Percentiles rank a stretch among this genome's conserved stretches.
Evolutionary conservation across 2,888 invertebrate genomes (phyloP).

Genomic region (Syritta pipiens): DNA sequence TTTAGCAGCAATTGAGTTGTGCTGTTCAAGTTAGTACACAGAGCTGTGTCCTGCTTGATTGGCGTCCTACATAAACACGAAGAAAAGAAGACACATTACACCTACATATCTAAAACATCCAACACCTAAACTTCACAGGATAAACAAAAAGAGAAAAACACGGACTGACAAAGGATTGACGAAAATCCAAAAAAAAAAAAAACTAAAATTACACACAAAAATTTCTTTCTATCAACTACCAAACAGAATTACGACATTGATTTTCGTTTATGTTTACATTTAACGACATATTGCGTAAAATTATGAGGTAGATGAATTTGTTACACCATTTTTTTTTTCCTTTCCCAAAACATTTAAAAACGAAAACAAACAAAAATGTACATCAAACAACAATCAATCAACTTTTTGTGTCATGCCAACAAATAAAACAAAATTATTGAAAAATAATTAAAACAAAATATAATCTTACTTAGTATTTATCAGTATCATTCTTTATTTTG

Average conservation of each 20-base stretch:
- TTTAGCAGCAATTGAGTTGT: no score
- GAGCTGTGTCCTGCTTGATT: no score
- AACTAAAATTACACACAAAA: no score
- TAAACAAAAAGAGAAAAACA: no score
- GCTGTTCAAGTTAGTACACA: no score
- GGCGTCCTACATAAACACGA: no score
- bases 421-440: neutral
- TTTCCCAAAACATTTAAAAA: neutral
- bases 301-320: slow-evolving; percentile 34
- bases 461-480: slow-evolving; percentile 63
- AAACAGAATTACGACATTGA: slow-evolving; percentile 2
- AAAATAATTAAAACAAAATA: slow-evolving; percentile 46
- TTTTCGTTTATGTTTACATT: slow-evolving; percentile 2
- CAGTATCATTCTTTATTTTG: slow-evolving; percentile 67
- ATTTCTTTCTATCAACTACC: no score
- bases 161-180: no score
- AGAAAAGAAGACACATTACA: no score
- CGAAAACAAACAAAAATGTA: neutral
- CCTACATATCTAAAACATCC: no score
- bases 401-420: no score
- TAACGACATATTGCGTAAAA: neutral
- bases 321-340: slow-evolving; percentile 15
- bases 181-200: neutral
- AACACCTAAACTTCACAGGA: no score
- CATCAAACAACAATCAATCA: neutral